phyloP scores from a whole-genome alignment of 1,140 invertebrate species.

The Calliphora vicina region DNA sequence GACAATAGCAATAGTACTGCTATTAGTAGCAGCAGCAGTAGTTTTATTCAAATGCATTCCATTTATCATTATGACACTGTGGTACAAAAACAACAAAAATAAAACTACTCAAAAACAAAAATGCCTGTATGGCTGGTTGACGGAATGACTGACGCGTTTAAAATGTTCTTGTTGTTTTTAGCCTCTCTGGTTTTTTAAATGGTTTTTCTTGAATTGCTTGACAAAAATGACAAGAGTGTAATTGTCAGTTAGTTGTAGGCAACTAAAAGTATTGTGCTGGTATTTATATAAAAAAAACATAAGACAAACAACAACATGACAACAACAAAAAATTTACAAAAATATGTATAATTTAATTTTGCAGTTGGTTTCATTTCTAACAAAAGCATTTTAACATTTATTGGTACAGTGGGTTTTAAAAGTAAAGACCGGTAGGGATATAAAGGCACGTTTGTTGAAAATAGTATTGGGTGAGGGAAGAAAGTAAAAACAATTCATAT shows the following conservation, averaged over 20 bases:
- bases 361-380: conserved; percentile 9
- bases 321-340: not conserved
- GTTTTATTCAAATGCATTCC: not conserved
- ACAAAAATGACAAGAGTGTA: conserved; percentile 13
- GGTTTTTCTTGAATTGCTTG: not conserved
- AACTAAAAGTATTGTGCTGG: not conserved
- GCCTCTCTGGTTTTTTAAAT: too few relatives aligned
- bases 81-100: not conserved
- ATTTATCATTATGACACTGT: not conserved
- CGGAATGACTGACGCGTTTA: not conserved
- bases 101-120: not conserved
- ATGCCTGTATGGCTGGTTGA: not conserved
- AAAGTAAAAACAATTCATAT: too few relatives aligned
- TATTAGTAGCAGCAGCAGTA: not conserved
- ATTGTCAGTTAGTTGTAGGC: not conserved
- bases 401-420: not conserved
- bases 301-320: not conserved
- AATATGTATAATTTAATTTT: not conserved
- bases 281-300: not conserved
- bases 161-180: not conserved
- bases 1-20: not conserved
- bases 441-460: not conserved
- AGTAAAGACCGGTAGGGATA: not conserved
- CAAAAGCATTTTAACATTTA: not conserved
- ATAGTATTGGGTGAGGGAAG: not conserved